Base-by-base conservation (phyloP, 2,113 vertebrate species). In the Symphodus melops region DNA sequence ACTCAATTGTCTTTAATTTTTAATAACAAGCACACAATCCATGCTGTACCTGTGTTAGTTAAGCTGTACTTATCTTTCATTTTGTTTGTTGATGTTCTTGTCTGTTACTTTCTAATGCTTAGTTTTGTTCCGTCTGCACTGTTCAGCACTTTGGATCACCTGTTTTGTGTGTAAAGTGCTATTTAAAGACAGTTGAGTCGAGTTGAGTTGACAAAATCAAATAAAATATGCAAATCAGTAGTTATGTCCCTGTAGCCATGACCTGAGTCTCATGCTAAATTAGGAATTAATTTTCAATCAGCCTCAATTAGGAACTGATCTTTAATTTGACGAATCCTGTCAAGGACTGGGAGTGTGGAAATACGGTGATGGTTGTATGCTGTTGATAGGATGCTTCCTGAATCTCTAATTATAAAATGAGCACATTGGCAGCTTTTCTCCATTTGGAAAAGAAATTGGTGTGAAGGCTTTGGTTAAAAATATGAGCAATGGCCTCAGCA, bases 371-470 rank as follows among this genome's bases (percentile, higher is more conserved):
- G 46, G 21, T 57, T 28, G 14, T 68, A 5, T 37, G n/a, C 37
- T 10, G 39, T 57, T 10, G 49, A 54, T 67, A 25, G 54, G 59
- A n/a, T 59, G 46, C 33, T 23, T 61, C 13, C 23, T 9, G 0
- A 19, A 8, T 48, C 36, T 55, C 41, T 69, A 41, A 85, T 69
- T 63, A 72, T 52, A 62, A 37, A 12, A 72, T 11, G 28, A 71
- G 46, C 21, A 44, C 8, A 41, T 8, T 20, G 36, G 28, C 70
- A 69, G 66, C 58, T 62, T 57, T 39, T 4, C 19, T 80, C 14
- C 54, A 68, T 78, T 62, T 68, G 66, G 21, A 74, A 46, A 62
- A 79, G 13, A 80, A 78, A 84, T 82, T 80, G 66, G 54, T 72
- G 28, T 63, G 9, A 76, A 74, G 61, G 46, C 53, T 68, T 37